These are phyloP conservation scores for Psix sp. DNA, from an alignment of 1,140 invertebrate genomes.

Conservation along the genomic window DNA sequence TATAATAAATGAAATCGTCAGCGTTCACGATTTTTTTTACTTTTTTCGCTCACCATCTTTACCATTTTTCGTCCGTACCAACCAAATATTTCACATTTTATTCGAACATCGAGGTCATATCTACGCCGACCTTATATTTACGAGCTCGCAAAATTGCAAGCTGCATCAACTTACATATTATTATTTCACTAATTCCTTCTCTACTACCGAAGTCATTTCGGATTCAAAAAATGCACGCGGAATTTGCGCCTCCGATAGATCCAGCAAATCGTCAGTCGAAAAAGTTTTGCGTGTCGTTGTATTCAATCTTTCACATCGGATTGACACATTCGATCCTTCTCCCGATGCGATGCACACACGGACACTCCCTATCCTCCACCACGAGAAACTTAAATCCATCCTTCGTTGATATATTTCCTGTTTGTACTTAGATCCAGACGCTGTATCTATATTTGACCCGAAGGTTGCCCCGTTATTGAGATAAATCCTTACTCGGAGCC, in stretches of 20 bases:
- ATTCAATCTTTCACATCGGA: constrained; percentile 55
- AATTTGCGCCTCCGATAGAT: neutral
- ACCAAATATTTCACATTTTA: neutral
- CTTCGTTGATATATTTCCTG: constrained; percentile 56
- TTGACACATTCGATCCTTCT: constrained; percentile 48
- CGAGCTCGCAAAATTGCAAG: no score
- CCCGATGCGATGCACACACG: constrained; percentile 54
- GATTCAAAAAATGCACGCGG: no score
- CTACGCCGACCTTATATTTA: no score
- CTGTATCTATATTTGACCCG: constrained; percentile 7
- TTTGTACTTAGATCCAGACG: constrained; percentile 46
- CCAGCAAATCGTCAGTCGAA: constrained; percentile 1
- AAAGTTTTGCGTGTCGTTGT: constrained; percentile 29
- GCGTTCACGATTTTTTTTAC: neutral
- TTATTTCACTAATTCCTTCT: no score
- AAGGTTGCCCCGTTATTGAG: constrained; percentile 43
- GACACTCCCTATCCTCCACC: constrained; percentile 55
- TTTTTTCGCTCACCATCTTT: neutral
- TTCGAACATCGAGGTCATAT: no score
- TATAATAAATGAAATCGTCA: constrained; percentile 9
- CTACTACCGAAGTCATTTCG: no score
- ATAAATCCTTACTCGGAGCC: constrained; percentile 44
- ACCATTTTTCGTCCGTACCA: no score
- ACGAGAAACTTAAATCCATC: constrained; percentile 36
- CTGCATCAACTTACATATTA: no score